Conservation (phyloP, 53 echinoderm and acorn worm genomes). For the Patiria pectinifera region DNA sequence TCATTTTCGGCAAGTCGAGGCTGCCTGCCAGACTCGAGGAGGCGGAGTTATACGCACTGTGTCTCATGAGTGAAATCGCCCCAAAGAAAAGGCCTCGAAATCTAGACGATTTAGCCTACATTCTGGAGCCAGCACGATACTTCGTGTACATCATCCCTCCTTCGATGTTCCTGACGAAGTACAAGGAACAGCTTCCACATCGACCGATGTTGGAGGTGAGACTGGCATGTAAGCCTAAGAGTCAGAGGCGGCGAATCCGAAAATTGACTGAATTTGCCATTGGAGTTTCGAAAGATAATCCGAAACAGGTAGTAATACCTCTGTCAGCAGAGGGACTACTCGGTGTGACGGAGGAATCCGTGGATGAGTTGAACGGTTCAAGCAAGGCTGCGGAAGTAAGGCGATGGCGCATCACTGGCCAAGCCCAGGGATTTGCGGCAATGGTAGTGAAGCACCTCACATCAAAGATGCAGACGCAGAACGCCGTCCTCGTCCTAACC, state of each 20-base stretch:
- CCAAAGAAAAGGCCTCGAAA: not conserved
- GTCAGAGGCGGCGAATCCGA: not conserved
- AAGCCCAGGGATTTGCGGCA: not conserved
- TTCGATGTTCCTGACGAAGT: not conserved
- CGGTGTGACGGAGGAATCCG: not conserved
- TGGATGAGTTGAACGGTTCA: not conserved
- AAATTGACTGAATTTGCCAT: not conserved
- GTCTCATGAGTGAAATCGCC: not conserved
- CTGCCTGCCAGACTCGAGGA: not conserved
- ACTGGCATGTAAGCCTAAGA: not conserved
- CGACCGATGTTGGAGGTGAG: not conserved
- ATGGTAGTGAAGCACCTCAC: not conserved
- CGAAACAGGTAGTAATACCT: not conserved
- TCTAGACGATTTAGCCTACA: not conserved
- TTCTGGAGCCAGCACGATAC: not conserved
- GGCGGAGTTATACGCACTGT: slow-evolving; percentile 16
- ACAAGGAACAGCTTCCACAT: not conserved
- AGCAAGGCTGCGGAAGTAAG: not conserved
- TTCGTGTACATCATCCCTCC: not conserved
- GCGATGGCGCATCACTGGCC: not conserved
- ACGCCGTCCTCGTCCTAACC: slow-evolving; percentile 5
- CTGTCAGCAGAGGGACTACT: slow-evolving; percentile 29
- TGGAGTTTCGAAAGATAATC: not conserved
- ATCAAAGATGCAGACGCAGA: not conserved
- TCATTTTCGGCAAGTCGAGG: not conserved